These are phyloP conservation scores for Heterodera filipjevi DNA, from an alignment of 2,888 invertebrate species.

Conservation along the genomic window DNA sequence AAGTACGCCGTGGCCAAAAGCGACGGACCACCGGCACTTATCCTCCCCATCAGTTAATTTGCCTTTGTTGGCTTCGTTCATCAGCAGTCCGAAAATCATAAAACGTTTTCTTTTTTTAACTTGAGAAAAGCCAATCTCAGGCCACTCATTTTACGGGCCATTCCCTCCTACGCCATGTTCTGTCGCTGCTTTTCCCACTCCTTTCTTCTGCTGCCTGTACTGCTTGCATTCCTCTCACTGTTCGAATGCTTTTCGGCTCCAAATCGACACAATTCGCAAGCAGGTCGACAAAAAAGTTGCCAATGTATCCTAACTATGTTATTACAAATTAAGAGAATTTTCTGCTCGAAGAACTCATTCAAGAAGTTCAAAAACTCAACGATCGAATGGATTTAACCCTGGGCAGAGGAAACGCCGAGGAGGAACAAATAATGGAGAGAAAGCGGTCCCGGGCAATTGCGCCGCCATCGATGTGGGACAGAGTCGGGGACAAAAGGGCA, in stretches of 20 bases:
- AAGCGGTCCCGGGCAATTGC: not conserved
- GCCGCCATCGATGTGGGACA: not conserved
- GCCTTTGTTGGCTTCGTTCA: not conserved
- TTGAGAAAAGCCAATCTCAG: not conserved
- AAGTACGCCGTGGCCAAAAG: not conserved
- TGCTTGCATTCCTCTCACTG: not conserved
- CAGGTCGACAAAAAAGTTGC: not conserved
- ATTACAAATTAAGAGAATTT: not conserved
- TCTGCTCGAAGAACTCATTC: not conserved
- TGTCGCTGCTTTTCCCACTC: not conserved
- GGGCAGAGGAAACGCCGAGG: not conserved
- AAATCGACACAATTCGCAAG: not conserved
- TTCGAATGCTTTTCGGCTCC: not conserved
- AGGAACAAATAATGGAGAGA: not conserved
- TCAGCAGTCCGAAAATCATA: constrained; percentile 7
- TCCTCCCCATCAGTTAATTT: not conserved
- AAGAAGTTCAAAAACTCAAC: not conserved
- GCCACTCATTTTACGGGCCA: not conserved
- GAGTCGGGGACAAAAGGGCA: not conserved
- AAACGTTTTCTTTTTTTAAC: not conserved
- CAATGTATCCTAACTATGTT: not conserved
- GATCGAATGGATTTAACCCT: not conserved
- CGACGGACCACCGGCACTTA: not conserved
- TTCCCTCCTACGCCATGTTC: not conserved
- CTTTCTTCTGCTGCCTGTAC: not conserved